Evolutionary conservation across 2,797 vertebrate genomes (phyloP).

Genomic region (Melanotaenia nigrans): DNA sequence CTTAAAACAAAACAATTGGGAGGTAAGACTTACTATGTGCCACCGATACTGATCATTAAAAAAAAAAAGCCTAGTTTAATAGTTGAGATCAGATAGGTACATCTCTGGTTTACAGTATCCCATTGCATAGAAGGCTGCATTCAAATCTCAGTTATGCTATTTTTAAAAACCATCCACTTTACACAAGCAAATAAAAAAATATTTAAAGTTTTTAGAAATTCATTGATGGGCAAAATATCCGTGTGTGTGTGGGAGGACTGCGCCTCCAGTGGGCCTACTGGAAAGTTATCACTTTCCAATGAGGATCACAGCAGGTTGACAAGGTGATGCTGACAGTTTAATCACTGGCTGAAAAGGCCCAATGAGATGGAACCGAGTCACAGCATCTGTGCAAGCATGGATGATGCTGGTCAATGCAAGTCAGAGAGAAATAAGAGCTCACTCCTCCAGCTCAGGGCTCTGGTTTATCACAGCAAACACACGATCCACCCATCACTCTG

Average conservation of each 20-base stretch:
- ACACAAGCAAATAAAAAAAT: slow-evolving; percentile 9
- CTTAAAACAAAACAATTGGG: no score
- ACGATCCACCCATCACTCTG: slow-evolving; percentile 57
- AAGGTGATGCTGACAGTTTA: slow-evolving; percentile 36
- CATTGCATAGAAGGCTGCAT: not conserved
- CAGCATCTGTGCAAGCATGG: slow-evolving; percentile 1
- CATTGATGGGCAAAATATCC: not conserved
- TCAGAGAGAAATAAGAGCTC: slow-evolving; percentile 40
- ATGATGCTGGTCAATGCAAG: slow-evolving; percentile 20
- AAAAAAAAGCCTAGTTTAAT: not conserved
- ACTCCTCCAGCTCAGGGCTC: slow-evolving; percentile 48
- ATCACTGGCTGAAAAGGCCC: slow-evolving; percentile 40
- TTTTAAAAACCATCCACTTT: not conserved
- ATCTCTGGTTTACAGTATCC: not conserved
- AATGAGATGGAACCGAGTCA: slow-evolving; percentile 18
- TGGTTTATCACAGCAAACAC: slow-evolving; percentile 53
- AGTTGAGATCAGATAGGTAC: no score
- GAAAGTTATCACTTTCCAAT: slow-evolving; percentile 41
- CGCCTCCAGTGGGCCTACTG: slow-evolving; percentile 60
- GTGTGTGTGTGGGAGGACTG: slow-evolving; percentile 37
- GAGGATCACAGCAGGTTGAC: slow-evolving; percentile 39
- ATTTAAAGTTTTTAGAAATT: slow-evolving; percentile 22
- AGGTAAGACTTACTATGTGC: no score
- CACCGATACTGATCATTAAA: no score
- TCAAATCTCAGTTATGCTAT: not conserved